Percentiles rank a stretch among this genome's conserved stretches.
Evolutionary conservation across 2,888 invertebrate genomes (phyloP).

Genomic region (Drosophila buzzatii): DNA sequence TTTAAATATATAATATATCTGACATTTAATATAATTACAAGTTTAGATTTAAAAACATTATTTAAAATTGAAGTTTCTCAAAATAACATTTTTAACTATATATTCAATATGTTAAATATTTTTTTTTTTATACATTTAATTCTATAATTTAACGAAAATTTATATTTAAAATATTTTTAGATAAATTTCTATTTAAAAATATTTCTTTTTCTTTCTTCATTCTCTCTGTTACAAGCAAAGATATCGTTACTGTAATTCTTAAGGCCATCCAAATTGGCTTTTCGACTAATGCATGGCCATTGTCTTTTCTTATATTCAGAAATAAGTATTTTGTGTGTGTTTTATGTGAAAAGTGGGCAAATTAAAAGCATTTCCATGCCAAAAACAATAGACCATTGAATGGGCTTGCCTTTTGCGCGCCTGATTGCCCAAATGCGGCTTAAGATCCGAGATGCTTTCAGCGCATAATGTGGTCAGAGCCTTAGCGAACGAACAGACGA

Average conservation of each 20-base stretch:
- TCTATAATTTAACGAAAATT: not conserved
- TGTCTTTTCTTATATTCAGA: conserved; percentile 6
- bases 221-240: not conserved
- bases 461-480: conserved; percentile 29
- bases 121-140: too few species aligned
- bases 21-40: too few species aligned
- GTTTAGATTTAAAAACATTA: too few species aligned
- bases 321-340: conserved; percentile 25
- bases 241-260: not conserved
- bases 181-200: not conserved
- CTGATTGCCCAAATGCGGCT: conserved; percentile 74
- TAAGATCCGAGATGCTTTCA: conserved; percentile 38
- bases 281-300: conserved; percentile 16
- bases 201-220: not conserved
- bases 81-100: too few species aligned
- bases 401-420: conserved; percentile 44
- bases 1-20: too few species aligned
- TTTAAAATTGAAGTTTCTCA: not conserved
- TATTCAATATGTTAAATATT: too few species aligned
- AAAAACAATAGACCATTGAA: conserved; percentile 66
- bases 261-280: conserved; percentile 23
- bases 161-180: not conserved
- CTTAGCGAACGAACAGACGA: not conserved
- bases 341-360: conserved; percentile 55
- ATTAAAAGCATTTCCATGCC: conserved; percentile 77